Percentiles rank a stretch among this genome's conserved stretches.
Evolutionary conservation across 2,888 invertebrate species (phyloP).

Genomic region (Tipula confusa): DNA sequence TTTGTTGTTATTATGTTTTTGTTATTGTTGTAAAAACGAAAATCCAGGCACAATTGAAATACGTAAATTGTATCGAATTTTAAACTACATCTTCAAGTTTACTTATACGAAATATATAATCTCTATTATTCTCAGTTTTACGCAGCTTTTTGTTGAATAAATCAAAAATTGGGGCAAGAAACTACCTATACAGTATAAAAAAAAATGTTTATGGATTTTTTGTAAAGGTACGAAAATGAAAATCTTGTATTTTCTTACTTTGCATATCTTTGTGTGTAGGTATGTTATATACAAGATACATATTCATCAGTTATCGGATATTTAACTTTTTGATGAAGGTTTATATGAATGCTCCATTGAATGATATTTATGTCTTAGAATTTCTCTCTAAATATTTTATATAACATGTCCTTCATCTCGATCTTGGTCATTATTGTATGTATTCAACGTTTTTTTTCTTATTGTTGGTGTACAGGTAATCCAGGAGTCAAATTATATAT

Average conservation of each 20-base stretch:
- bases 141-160: background rate
- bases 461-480: background rate
- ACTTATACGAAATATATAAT: too few species aligned
- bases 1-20: background rate
- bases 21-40: background rate
- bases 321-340: constrained; percentile 12
- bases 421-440: background rate
- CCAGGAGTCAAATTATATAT: background rate
- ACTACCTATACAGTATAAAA: background rate
- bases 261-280: background rate
- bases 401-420: background rate
- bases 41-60: background rate
- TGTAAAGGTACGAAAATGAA: background rate
- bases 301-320: background rate
- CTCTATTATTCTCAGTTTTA: too few species aligned
- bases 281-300: background rate
- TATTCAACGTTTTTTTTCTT: background rate
- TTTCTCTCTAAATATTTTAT: background rate
- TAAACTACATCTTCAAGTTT: too few species aligned
- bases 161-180: background rate
- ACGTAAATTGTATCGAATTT: too few species aligned
- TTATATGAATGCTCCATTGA: background rate
- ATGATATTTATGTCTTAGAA: background rate
- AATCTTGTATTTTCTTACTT: background rate
- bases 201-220: background rate